A percentile compares a stretch with the other conserved stretches of the same genome.
Evolutionary conservation across 2,797 vertebrate species (phyloP).

Genomic region (Acipenser ruthenus): DNA sequence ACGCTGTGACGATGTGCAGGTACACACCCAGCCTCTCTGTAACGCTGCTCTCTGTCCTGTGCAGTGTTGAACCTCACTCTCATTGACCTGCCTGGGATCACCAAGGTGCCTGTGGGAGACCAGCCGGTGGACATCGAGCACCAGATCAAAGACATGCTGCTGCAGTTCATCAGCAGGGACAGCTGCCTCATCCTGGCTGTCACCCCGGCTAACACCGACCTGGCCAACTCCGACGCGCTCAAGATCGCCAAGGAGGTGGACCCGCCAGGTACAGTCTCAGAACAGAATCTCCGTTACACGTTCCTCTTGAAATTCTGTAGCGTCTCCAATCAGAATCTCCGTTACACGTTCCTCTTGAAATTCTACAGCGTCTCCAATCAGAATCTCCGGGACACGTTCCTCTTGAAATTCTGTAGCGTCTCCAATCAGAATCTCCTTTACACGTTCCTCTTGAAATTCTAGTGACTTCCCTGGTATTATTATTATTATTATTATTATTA

Average conservation of each 20-base stretch:
- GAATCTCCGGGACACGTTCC: too few species aligned
- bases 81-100: constrained; percentile 95
- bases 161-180: constrained; percentile 92
- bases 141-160: constrained; percentile 91
- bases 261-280: constrained; percentile 72
- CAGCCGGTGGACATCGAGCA: constrained; percentile 88
- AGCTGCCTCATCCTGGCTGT: constrained; percentile 92
- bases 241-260: constrained; percentile 94
- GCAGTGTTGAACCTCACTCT: constrained; percentile 90
- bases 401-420: too few species aligned
- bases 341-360: too few species aligned
- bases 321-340: too few species aligned
- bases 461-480: too few species aligned
- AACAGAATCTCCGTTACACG: background rate
- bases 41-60: background rate
- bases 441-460: too few species aligned
- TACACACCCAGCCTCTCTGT: too few species aligned
- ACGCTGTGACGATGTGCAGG: too few species aligned
- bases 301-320: too few species aligned
- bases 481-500: too few species aligned
- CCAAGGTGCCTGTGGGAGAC: constrained; percentile 92
- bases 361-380: too few species aligned
- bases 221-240: constrained; percentile 92
- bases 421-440: too few species aligned
- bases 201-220: constrained; percentile 86